These are phyloP conservation scores for Archocentrus centrarchus DNA, from an alignment of 2,113 vertebrate genomes.

Conservation along the genomic window DNA sequence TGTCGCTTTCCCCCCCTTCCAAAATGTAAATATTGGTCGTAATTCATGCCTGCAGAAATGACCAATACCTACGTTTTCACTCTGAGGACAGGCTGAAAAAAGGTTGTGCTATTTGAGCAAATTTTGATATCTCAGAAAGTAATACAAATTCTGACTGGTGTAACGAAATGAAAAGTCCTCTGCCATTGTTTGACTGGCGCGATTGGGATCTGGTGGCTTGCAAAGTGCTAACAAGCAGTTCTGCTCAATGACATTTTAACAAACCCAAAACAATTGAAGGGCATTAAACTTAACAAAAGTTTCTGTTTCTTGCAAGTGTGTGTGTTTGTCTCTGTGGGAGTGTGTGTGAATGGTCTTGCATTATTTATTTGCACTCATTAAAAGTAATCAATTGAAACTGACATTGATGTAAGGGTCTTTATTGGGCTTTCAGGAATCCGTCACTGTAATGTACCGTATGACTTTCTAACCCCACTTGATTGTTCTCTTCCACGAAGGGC, in stretches of 20 bases:
- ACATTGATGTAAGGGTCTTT: constrained; percentile 77
- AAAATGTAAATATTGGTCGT: no score
- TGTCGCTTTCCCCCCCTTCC: no score
- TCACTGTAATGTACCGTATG: constrained; percentile 76
- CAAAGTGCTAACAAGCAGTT: constrained; percentile 47
- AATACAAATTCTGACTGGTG: constrained; percentile 11
- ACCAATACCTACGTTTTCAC: no score
- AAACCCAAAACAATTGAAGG: constrained; percentile 54
- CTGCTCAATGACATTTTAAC: constrained; percentile 41
- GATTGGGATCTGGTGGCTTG: constrained; percentile 10
- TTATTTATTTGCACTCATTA: constrained; percentile 83
- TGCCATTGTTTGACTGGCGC: neutral
- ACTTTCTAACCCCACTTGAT: constrained; percentile 64
- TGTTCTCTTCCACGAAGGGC: constrained; percentile 60
- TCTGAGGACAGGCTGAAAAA: neutral
- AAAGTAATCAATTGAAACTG: constrained; percentile 80
- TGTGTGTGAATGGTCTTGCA: constrained; percentile 50
- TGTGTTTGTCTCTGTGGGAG: neutral
- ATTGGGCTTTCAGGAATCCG: constrained; percentile 76
- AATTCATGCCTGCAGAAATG: no score
- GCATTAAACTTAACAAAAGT: constrained; percentile 50
- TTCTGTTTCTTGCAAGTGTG: constrained; percentile 26
- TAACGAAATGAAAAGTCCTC: constrained; percentile 10
- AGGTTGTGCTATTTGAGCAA: neutral
- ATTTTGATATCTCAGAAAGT: neutral